phyloP scores from a whole-genome alignment of 2,888 invertebrate species.

The Eudemis profundana region DNA sequence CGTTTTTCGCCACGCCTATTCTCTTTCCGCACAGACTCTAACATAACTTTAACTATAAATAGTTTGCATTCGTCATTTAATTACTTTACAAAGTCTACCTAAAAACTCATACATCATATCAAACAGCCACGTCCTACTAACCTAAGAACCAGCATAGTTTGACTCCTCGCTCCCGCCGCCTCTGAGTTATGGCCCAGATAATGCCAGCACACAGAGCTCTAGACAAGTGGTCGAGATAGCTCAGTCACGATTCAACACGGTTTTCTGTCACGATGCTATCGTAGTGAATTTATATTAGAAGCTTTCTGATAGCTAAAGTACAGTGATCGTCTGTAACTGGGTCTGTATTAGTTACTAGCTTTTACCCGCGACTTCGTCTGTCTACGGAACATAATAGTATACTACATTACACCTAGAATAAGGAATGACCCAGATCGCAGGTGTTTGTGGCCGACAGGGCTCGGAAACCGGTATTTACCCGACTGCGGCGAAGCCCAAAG shows the following conservation, averaged over 20 bases:
- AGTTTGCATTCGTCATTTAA: no score
- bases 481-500: no score
- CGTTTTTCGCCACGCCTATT: no score
- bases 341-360: background rate
- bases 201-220: conserved; percentile 19
- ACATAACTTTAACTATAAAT: no score
- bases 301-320: conserved; percentile 9
- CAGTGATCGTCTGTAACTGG: background rate
- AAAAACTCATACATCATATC: conserved; percentile 17
- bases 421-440: no score
- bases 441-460: no score
- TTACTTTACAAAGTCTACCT: conserved; percentile 24
- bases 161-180: conserved; percentile 8
- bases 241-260: conserved; percentile 31
- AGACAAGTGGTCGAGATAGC: conserved; percentile 29
- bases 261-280: conserved; percentile 36
- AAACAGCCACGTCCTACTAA: conserved; percentile 28
- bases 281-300: conserved; percentile 18
- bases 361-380: no score
- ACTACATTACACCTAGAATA: no score
- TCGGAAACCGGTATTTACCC: no score
- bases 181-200: conserved; percentile 21
- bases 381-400: background rate
- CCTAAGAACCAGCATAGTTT: conserved; percentile 1
- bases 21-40: no score